phyloP scores from a whole-genome alignment of 2,888 invertebrate species.

The Harpagoxenus sublaevis region DNA sequence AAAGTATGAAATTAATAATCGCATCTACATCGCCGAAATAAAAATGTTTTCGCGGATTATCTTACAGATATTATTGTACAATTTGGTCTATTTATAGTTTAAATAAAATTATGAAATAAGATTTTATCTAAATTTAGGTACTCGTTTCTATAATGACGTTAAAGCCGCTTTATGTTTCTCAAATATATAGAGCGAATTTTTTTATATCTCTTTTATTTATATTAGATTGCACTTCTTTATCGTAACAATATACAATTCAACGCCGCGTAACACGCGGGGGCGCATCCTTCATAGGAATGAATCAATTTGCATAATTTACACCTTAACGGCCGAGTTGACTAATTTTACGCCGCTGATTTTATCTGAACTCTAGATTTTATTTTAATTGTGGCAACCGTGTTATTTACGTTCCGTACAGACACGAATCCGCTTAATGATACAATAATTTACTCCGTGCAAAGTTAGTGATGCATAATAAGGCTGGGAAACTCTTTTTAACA shows the following conservation, averaged over 20 bases:
- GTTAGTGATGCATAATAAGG: slow-evolving; percentile 43
- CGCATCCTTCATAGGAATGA: slow-evolving; percentile 12
- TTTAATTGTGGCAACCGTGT: slow-evolving; percentile 36
- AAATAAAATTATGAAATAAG: slow-evolving; percentile 5
- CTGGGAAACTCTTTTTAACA: slow-evolving; percentile 41
- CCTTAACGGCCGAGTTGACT: slow-evolving; percentile 40
- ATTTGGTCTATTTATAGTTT: neutral
- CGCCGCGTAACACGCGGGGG: neutral
- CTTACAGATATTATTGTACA: neutral
- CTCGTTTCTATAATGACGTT: neutral
- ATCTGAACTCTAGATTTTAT: slow-evolving; percentile 24
- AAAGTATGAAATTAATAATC: neutral
- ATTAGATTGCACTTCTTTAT: neutral
- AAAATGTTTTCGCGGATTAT: neutral
- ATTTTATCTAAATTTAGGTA: neutral
- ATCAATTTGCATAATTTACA: slow-evolving; percentile 52
- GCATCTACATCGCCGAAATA: neutral
- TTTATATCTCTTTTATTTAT: neutral
- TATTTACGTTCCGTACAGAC: slow-evolving; percentile 27
- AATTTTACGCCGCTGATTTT: slow-evolving; percentile 41
- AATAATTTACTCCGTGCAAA: slow-evolving; percentile 35
- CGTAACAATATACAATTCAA: slow-evolving; percentile 9
- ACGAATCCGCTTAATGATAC: slow-evolving; percentile 30
- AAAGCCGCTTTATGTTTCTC: neutral
- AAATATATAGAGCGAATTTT: neutral